A percentile compares a stretch with the other conserved stretches of the same genome.
These are phyloP conservation scores for Callipepla squamata DNA, from an alignment of 2,113 vertebrate genomes.

Conservation along the genomic window DNA sequence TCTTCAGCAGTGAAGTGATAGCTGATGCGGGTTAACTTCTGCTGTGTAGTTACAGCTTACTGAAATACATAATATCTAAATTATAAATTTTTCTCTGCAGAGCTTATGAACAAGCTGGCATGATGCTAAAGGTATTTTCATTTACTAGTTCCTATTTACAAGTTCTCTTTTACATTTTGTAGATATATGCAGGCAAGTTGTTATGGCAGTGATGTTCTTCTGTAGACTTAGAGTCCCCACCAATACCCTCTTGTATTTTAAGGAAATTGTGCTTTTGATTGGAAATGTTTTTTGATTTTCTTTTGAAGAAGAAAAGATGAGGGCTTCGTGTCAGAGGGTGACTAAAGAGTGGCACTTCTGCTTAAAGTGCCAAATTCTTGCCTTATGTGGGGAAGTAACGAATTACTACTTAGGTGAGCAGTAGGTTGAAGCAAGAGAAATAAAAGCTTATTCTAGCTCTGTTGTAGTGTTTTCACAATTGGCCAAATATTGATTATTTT, in stretches of 20 bases:
- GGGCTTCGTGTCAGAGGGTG: not conserved
- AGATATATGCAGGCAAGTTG: not conserved
- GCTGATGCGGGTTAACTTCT: not conserved
- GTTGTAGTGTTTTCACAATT: not conserved
- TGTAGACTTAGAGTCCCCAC: not conserved
- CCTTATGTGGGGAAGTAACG: not conserved
- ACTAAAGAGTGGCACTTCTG: not conserved
- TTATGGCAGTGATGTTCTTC: not conserved
- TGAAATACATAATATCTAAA: not conserved
- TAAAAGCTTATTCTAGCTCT: not conserved
- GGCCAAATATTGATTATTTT: not conserved
- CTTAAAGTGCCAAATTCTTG: not conserved
- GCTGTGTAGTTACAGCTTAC: not conserved
- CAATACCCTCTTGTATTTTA: not conserved
- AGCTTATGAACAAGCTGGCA: constrained; percentile 96
- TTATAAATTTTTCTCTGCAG: constrained; percentile 73
- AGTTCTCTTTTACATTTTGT: not conserved
- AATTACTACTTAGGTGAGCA: not conserved
- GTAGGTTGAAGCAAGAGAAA: not conserved
- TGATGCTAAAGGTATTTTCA: constrained; percentile 93
- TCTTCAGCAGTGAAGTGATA: not conserved
- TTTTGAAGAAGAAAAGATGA: not conserved
- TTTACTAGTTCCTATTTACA: not conserved
- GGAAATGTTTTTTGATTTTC: not conserved
- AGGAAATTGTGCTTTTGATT: not conserved